Evolutionary conservation across 2,888 invertebrate species (phyloP).

Genomic region (Eilema griseolum): DNA sequence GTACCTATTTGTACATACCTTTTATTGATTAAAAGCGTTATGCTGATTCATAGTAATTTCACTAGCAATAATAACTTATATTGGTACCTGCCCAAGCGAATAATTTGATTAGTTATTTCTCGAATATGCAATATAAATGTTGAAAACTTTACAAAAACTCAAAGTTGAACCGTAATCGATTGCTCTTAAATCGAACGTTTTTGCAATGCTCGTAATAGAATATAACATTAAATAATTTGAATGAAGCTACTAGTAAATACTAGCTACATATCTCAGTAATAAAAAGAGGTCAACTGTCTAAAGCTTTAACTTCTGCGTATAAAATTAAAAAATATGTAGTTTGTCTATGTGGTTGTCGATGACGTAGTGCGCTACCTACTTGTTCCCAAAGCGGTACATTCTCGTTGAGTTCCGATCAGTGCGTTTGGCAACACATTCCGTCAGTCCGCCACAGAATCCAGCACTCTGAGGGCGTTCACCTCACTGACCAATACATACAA

Average conservation of each 20-base stretch:
- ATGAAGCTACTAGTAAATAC: conserved; percentile 18
- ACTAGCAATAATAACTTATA: too few species aligned
- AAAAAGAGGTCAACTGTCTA: conserved; percentile 43
- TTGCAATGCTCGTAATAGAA: conserved; percentile 12
- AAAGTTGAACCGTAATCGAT: neutral
- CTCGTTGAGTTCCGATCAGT: conserved; percentile 78
- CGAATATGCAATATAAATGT: neutral
- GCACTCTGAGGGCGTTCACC: conserved; percentile 75
- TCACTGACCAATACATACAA: conserved; percentile 59
- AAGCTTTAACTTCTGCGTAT: conserved; percentile 34
- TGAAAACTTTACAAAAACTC: neutral
- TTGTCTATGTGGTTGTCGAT: conserved; percentile 31
- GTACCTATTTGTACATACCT: too few species aligned
- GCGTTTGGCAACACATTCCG: conserved; percentile 84
- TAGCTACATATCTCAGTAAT: too few species aligned
- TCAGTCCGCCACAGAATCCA: conserved; percentile 73
- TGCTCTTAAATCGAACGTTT: conserved; percentile 11
- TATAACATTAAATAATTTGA: conserved; percentile 16
- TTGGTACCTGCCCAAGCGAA: neutral
- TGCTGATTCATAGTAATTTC: neutral
- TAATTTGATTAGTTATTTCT: neutral
- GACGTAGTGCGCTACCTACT: conserved; percentile 58
- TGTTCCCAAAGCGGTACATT: conserved; percentile 69
- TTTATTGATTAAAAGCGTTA: neutral
- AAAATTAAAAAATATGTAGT: conserved; percentile 33